Evolutionary conservation across 2,797 vertebrate genomes (phyloP), one percentile per base, ranked within the genome.

Genomic region (Cynodonichthys magdalenae): DNA sequence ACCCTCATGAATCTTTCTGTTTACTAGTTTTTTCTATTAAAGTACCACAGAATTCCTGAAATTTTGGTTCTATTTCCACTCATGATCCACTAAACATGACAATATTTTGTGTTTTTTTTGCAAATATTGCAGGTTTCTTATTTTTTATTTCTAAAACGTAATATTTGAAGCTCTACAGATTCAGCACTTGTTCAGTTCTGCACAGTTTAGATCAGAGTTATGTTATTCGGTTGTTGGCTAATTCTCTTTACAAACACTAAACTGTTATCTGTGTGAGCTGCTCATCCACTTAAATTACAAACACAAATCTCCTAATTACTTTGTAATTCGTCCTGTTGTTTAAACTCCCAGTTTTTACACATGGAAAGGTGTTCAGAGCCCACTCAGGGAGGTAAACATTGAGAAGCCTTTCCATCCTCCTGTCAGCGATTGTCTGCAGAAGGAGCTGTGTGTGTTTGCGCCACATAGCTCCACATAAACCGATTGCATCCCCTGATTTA

Each of bases 401-500:
- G 46, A 69, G 65, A 67, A 59, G 29, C 36, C 63, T 64, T 70
- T 70, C 57, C 74, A 58, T 48, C 39, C 62, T 63, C 53, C 46
- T 76, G 66, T 55, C 36, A 63, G 79, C 67, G 69, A 56, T 75
- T 64, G 47, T 81, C 74, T 53, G 29, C 63, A 53, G 57, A 68
- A 46, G 55, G 66, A 56, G 58, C 62, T 60, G 71, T 60, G 71
- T 79, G 77, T 80, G 77, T 83, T 73, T 49, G n/a, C 52, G 41
- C 80, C 73, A 76, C 88, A 85, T 88, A 86, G 82, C 84, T 80
- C 29, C 67, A 84, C 85, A 79, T 93, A 91, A 92, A 90, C 87
- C 89, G 87, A 91, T 90, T 93, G 86, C 75, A 76, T 82, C 73
- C 86, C 86, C 87, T 91, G 86, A 91, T 92, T 93, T 92, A 91